A percentile compares a stretch with the other conserved stretches of the same genome.
These are phyloP conservation scores for Leptopilina myrica DNA, from an alignment of 2,888 invertebrate species.

Conservation along the genomic window DNA sequence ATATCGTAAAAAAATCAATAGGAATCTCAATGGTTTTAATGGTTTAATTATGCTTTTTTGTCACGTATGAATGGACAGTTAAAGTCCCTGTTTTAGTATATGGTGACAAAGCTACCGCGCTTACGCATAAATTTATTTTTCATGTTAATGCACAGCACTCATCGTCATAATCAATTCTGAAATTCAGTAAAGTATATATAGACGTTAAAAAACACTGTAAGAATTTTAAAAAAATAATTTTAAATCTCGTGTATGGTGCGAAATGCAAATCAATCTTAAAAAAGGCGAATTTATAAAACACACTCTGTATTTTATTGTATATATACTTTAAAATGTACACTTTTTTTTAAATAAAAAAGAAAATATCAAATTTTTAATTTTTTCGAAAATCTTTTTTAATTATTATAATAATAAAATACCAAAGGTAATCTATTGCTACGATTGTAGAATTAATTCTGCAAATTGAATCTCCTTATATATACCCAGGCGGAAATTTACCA, in stretches of 20 bases:
- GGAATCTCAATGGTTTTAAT: constrained; percentile 21
- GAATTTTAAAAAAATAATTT: constrained; percentile 19
- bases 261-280: background rate
- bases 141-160: constrained; percentile 24
- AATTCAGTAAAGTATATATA: constrained; percentile 24
- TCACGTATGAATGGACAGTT: constrained; percentile 38
- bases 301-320: no score
- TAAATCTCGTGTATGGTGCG: background rate
- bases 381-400: no score
- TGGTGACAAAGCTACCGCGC: constrained; percentile 38
- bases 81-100: constrained; percentile 39
- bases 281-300: no score
- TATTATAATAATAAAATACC: no score
- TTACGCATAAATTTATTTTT: constrained; percentile 26
- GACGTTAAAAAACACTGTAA: background rate
- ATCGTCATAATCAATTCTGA: constrained; percentile 29
- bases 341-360: no score
- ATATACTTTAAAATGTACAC: no score
- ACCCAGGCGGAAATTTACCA: no score
- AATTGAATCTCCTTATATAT: constrained; percentile 16
- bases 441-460: constrained; percentile 5
- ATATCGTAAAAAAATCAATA: background rate
- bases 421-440: background rate
- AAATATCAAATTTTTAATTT: no score
- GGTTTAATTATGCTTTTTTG: constrained; percentile 18